Evolutionary conservation across 2,113 vertebrate species (phyloP).

Genomic region (Tympanuchus pallidicinctus): DNA sequence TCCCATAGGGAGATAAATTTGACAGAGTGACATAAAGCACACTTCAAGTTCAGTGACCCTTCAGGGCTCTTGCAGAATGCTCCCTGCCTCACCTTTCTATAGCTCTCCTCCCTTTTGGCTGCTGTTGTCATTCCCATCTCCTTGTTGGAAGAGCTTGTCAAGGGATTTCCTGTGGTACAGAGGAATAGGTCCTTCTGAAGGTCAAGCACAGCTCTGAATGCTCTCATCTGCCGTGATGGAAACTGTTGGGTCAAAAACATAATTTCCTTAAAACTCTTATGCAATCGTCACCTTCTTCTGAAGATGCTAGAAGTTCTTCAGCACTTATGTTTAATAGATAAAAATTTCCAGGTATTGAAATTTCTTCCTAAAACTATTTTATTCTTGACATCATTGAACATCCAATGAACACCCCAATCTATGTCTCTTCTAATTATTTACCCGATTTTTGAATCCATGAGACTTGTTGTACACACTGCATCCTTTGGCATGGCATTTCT

Average conservation of each 20-base stretch:
- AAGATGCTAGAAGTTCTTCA: background rate
- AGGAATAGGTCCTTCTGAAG: background rate
- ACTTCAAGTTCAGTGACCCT: constrained; percentile 18
- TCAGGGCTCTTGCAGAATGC: constrained; percentile 5
- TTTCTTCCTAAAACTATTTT: background rate
- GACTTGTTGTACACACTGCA: background rate
- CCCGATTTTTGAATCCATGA: background rate
- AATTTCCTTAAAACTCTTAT: background rate
- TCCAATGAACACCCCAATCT: background rate
- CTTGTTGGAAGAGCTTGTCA: constrained; percentile 54
- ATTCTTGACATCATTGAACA: background rate
- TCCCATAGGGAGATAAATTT: constrained; percentile 53
- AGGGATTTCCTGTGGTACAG: constrained; percentile 57
- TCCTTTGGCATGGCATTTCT: background rate
- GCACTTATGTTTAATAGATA: background rate
- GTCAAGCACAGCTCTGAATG: constrained; percentile 13
- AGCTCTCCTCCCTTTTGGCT: constrained; percentile 60
- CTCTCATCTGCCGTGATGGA: background rate
- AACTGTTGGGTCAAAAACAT: background rate
- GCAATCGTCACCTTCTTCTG: background rate
- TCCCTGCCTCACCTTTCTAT: constrained; percentile 62
- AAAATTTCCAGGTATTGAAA: background rate
- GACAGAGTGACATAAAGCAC: constrained; percentile 64
- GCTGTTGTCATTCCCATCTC: background rate
- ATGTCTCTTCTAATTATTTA: background rate